A percentile compares a stretch with the other conserved stretches of the same genome.
These are phyloP conservation scores for Achatina immaculata DNA, from an alignment of 1,140 invertebrate species.

Conservation along the genomic window DNA sequence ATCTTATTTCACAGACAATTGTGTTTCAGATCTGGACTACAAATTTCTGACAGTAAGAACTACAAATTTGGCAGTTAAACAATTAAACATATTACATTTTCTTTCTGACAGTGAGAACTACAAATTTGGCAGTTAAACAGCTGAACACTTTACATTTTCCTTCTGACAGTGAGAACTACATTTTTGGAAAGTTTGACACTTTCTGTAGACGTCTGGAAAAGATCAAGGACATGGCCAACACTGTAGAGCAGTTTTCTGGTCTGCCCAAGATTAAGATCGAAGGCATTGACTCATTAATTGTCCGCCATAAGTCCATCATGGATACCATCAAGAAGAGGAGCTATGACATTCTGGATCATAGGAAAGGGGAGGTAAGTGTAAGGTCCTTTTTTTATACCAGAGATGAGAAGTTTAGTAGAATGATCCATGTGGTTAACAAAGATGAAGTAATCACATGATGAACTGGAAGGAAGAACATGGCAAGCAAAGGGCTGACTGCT, in stretches of 20 bases:
- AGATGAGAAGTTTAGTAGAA: neutral
- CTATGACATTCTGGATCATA: conserved; percentile 92
- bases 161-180: conserved; percentile 87
- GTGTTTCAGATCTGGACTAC: too few relatives aligned
- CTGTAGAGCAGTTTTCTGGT: conserved; percentile 78
- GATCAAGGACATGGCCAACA: conserved; percentile 89
- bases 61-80: too few relatives aligned
- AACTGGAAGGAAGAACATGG: neutral
- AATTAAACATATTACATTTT: too few relatives aligned
- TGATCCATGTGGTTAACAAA: conserved; percentile 9
- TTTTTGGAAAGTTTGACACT: conserved; percentile 95
- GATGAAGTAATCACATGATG: neutral
- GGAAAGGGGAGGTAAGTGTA: conserved; percentile 79
- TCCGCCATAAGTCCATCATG: conserved; percentile 74
- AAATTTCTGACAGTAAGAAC: too few relatives aligned
- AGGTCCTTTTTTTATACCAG: conserved; percentile 17
- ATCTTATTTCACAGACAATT: too few relatives aligned
- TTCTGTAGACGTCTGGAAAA: conserved; percentile 89
- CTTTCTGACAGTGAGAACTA: too few relatives aligned
- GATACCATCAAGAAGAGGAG: conserved; percentile 84
- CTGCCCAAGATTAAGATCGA: conserved; percentile 69
- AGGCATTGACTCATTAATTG: conserved; percentile 68
- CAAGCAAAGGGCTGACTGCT: too few relatives aligned
- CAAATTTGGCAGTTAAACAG: too few relatives aligned
- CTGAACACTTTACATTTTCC: too few relatives aligned